Conservation (phyloP, 1,140 invertebrate species). For the Maconellicoccus hirsutus region DNA sequence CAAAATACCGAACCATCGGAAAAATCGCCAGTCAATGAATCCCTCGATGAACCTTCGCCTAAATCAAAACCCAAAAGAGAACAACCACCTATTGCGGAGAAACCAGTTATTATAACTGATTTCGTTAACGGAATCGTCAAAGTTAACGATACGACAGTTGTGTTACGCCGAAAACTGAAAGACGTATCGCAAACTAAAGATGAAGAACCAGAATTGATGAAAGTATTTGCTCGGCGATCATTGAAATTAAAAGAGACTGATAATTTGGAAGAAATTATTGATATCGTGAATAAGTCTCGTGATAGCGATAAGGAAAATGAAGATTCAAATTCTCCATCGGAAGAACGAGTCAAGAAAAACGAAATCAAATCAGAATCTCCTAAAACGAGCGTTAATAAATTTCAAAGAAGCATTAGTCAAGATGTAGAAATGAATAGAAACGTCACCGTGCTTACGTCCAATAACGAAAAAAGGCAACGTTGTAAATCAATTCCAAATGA, state of each 20-base stretch:
- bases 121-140: slow-evolving; percentile 35
- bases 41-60: background rate
- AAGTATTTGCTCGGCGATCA: slow-evolving; percentile 63
- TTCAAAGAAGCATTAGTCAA: slow-evolving; percentile 25
- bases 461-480: slow-evolving; percentile 26
- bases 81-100: slow-evolving; percentile 25
- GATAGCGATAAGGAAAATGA: slow-evolving; percentile 58
- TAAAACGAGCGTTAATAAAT: background rate
- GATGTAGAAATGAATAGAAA: background rate
- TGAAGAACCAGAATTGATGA: slow-evolving; percentile 62
- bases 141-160: slow-evolving; percentile 23
- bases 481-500: slow-evolving; percentile 22
- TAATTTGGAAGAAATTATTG: slow-evolving; percentile 36
- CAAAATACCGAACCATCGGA: slow-evolving; percentile 29
- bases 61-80: slow-evolving; percentile 22
- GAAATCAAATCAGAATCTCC: slow-evolving; percentile 28
- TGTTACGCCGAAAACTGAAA: slow-evolving; percentile 25
- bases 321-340: slow-evolving; percentile 33
- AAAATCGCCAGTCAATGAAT: background rate
- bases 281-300: slow-evolving; percentile 39
- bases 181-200: slow-evolving; percentile 37
- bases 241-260: slow-evolving; percentile 59
- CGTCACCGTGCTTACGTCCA: slow-evolving; percentile 17
- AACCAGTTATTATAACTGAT: slow-evolving; percentile 38
- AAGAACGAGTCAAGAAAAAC: slow-evolving; percentile 33